Conservation (phyloP, 2,797 vertebrate species). For the Chrysocyon brachyurus region DNA sequence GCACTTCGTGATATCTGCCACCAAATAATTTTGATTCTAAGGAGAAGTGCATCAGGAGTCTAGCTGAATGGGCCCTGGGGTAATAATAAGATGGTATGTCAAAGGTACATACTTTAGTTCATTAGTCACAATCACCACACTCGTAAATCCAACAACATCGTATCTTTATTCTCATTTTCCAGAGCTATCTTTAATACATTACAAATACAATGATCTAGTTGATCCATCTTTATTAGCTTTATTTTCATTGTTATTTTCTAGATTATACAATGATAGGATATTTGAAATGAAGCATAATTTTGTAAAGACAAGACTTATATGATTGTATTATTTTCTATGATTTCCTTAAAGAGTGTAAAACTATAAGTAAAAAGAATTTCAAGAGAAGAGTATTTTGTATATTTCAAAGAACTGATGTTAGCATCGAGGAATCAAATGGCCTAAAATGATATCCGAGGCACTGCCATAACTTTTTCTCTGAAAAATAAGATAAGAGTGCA, state of each 20-base stretch:
- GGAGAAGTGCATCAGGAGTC: neutral
- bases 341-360: neutral
- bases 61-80: neutral
- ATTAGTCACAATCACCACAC: neutral
- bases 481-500: conserved; percentile 59
- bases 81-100: neutral
- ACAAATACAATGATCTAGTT: conserved; percentile 19
- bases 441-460: conserved; percentile 54
- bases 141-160: neutral
- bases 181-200: conserved; percentile 26
- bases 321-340: conserved; percentile 16
- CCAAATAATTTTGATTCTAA: conserved; percentile 21
- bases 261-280: conserved; percentile 40
- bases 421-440: conserved; percentile 10
- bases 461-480: conserved; percentile 30
- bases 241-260: neutral
- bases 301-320: conserved; percentile 9
- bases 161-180: conserved; percentile 57
- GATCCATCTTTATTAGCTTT: conserved; percentile 13
- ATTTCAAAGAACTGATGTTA: neutral
- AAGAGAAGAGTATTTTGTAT: neutral
- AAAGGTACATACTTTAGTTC: neutral
- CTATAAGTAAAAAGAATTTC: conserved; percentile 46
- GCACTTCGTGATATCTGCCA: neutral
- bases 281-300: conserved; percentile 52